These are phyloP conservation scores for Drosophila nr. perissopoda DNA, from an alignment of 2,888 invertebrate genomes.

Conservation along the genomic window DNA sequence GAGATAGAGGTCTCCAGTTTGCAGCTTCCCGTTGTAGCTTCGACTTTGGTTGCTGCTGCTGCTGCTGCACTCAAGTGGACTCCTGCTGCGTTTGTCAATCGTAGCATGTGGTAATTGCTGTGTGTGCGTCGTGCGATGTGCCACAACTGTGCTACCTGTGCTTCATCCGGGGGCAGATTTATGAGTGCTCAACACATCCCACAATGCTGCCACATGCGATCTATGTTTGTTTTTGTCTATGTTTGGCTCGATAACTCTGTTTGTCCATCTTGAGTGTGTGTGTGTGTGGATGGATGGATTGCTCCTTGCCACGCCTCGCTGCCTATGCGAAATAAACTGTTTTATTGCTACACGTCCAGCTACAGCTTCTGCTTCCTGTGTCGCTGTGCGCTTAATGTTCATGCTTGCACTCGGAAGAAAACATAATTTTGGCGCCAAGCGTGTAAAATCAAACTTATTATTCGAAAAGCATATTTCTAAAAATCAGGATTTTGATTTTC, in stretches of 20 bases:
- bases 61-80: slow-evolving; percentile 44
- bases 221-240: slow-evolving; percentile 10
- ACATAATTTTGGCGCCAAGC: neutral
- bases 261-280: neutral
- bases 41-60: neutral
- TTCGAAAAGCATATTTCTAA: neutral
- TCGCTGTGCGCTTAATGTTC: slow-evolving; percentile 4
- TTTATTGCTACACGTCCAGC: slow-evolving; percentile 23
- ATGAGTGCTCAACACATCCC: slow-evolving; percentile 52
- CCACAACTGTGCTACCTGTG: slow-evolving; percentile 38
- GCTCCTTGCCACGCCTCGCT: slow-evolving; percentile 57
- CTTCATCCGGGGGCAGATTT: slow-evolving; percentile 50
- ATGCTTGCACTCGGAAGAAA: neutral
- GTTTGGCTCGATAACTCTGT: neutral
- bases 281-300: slow-evolving; percentile 20
- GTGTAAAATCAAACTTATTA: neutral
- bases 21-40: neutral
- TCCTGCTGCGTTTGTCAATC: slow-evolving; percentile 73
- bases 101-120: slow-evolving; percentile 78
- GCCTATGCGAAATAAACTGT: slow-evolving; percentile 38
- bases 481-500: no score
- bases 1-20: slow-evolving; percentile 1
- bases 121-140: slow-evolving; percentile 10
- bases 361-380: slow-evolving; percentile 11
- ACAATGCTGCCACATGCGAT: slow-evolving; percentile 38